These are phyloP conservation scores for Trypoxylon attenuatum DNA, from an alignment of 2,888 invertebrate species.

Conservation along the genomic window DNA sequence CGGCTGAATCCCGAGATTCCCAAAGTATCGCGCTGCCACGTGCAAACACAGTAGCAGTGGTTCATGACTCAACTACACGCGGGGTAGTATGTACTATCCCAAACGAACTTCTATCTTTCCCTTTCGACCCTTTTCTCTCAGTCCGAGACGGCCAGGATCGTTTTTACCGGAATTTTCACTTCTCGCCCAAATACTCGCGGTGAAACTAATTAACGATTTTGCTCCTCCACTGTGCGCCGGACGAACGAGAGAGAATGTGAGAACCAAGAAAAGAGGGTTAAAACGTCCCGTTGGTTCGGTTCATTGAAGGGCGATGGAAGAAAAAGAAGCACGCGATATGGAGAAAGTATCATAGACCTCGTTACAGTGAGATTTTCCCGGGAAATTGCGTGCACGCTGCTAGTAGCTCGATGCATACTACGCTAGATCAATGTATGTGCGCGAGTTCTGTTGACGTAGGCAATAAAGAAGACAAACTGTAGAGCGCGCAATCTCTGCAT, in stretches of 20 bases:
- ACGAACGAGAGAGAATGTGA: no score
- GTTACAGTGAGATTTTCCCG: slow-evolving; percentile 4
- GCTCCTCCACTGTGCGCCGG: no score
- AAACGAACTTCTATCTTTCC: no score
- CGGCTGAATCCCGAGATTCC: neutral
- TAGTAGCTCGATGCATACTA: neutral
- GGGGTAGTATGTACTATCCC: no score
- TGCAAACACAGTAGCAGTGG: neutral
- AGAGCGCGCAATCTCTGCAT: slow-evolving; percentile 47
- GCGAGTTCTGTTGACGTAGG: slow-evolving; percentile 30
- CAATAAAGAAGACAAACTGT: slow-evolving; percentile 60
- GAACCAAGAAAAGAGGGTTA: no score
- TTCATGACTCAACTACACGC: no score
- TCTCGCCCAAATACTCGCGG: no score
- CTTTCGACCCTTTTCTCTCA: no score
- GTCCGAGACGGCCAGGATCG: no score
- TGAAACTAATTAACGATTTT: no score
- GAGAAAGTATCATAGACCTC: neutral
- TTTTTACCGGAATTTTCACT: no score
- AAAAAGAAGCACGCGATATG: neutral
- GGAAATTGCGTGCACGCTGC: slow-evolving; percentile 1
- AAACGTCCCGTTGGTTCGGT: neutral
- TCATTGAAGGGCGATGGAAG: neutral
- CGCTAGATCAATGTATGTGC: neutral
- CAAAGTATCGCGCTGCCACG: neutral